Evolutionary conservation across 2,888 invertebrate genomes (phyloP), one percentile per base, ranked within the genome.

Genomic region (Strigamia crassipes): DNA sequence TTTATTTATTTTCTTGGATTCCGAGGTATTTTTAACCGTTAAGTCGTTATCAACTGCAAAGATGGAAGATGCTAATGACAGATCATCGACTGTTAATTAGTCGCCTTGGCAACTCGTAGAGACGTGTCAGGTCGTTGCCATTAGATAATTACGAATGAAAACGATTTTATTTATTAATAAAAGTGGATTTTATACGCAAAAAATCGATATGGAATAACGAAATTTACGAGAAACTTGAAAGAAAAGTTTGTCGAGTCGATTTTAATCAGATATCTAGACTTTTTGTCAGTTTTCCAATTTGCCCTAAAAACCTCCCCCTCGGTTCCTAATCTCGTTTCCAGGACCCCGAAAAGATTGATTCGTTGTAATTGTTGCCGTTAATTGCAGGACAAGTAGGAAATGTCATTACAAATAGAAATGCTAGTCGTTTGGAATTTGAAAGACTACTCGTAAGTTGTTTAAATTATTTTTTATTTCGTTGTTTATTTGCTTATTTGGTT

Each of bases 321-420:
- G n/a, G n/a, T n/a, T n/a, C n/a, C n/a, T n/a, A 34, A 34, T 34
- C 34, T 34, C 6, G 6, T 34, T 34, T 5, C 4, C 34, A 34
- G 34, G 4, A 34, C 34, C 34, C 34, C 34, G 34, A 56, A 56
- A 18, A 56, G 18, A 56, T 21, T 56, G 21, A 56, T 18, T 18
- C 6, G 3, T 56, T n/a, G 3, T 56, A 18, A 18, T n/a, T 56
- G 61, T 18, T 56, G 21, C 27, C 12, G 5, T 23, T 23, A 21
- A 34, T 34, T 34, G 34, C 34, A 92, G 92, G 97, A 81, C 97
- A 98, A 91, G 97, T 98, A 81, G 97, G 97, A 84, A 97, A 97
- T 89, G 97, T 97, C 86, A 97, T 97, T 89, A 97, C 96, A 81
- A 98, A 98, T 89, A 92, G 97, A 85, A 98, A 97, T 88, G 97